A percentile compares a stretch with the other conserved stretches of the same genome.
These are phyloP conservation scores for Bungarus multicinctus DNA, from an alignment of 2,113 vertebrate species.

Conservation along the genomic window DNA sequence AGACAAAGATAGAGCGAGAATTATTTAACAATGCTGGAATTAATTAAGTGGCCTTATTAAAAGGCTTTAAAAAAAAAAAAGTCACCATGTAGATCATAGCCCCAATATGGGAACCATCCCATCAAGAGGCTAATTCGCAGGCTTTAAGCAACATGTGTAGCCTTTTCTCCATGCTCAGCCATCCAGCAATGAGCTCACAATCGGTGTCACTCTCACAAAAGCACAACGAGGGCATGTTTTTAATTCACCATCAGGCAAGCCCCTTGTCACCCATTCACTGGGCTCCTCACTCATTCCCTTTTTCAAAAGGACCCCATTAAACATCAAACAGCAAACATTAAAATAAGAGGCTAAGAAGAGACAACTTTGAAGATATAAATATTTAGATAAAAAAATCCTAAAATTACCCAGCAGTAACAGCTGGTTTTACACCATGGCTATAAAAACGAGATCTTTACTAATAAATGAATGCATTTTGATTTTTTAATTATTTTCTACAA, in stretches of 20 bases:
- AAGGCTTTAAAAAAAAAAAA: not conserved
- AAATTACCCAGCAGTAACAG: not conserved
- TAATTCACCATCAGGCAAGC: not conserved
- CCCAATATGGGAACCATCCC: not conserved
- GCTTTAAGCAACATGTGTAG: not conserved
- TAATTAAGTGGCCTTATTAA: not conserved
- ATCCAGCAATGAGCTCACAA: not conserved
- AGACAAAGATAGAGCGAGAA: not conserved
- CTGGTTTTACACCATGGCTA: not conserved
- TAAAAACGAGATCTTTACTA: not conserved
- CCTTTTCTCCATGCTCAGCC: not conserved
- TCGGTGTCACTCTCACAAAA: not conserved
- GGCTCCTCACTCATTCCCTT: not conserved
- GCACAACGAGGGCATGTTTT: not conserved
- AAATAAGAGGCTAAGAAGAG: not conserved
- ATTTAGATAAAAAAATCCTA: not conserved
- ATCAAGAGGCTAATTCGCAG: not conserved
- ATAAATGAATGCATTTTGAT: not conserved
- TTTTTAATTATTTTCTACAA: not conserved
- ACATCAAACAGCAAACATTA: not conserved
- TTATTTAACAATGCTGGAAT: not conserved
- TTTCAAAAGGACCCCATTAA: not conserved
- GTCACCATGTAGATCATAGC: not conserved
- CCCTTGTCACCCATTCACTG: not conserved
- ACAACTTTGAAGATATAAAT: not conserved